These are phyloP conservation scores for Microtus richardsoni DNA, from an alignment of 2,113 vertebrate genomes.

Conservation along the genomic window DNA sequence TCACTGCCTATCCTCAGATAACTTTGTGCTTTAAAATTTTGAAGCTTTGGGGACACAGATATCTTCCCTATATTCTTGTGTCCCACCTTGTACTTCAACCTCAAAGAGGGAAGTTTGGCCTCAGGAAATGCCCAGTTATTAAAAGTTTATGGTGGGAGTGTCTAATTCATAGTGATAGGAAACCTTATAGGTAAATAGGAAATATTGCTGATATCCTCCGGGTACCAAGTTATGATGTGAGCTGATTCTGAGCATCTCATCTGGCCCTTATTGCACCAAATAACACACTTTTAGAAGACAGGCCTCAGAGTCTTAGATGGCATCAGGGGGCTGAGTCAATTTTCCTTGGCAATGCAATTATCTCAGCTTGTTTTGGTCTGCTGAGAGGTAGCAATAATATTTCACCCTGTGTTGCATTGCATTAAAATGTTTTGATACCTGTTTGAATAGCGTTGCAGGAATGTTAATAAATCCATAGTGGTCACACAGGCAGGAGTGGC, in stretches of 20 bases:
- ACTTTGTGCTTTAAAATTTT: neutral
- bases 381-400: constrained; percentile 63
- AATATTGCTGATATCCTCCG: neutral
- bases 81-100: accelerated
- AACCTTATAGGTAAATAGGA: neutral
- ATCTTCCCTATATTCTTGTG: neutral
- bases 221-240: neutral
- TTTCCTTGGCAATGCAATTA: constrained; percentile 38
- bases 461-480: constrained; percentile 73
- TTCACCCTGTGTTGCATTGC: constrained; percentile 34
- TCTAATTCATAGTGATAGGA: neutral
- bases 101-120: neutral
- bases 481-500: constrained; percentile 7
- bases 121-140: neutral
- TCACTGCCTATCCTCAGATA: neutral
- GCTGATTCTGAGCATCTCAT: neutral
- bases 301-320: constrained; percentile 19
- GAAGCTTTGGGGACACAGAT: neutral
- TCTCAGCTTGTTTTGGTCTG: constrained; percentile 64
- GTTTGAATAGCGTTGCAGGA: constrained; percentile 62
- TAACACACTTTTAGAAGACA: constrained; percentile 42
- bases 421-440: constrained; percentile 72
- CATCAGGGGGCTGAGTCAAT: constrained; percentile 37
- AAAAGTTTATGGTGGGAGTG: neutral
- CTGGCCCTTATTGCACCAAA: neutral